phyloP scores from a whole-genome alignment of 2,888 invertebrate genomes.

The Morpho achilles region DNA sequence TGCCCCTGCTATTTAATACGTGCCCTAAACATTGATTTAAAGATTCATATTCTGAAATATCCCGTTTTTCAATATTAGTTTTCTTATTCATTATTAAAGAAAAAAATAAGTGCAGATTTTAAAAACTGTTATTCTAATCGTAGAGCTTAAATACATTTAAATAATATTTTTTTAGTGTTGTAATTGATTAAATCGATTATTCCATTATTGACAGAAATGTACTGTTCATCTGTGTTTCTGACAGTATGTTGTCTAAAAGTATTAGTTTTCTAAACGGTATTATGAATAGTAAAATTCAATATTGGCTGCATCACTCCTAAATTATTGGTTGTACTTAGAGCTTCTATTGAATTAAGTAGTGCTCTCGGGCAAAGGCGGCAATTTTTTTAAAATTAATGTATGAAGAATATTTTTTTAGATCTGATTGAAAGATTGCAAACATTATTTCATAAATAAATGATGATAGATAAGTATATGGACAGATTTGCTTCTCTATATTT shows the following conservation, averaged over 20 bases:
- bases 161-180: too few species aligned
- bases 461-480: slow-evolving; percentile 13
- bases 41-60: slow-evolving; percentile 6
- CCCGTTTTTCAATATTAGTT: slow-evolving; percentile 2
- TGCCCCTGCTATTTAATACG: slow-evolving; percentile 7
- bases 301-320: slow-evolving; percentile 7
- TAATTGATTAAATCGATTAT: too few species aligned
- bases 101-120: too few species aligned
- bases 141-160: too few species aligned
- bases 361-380: slow-evolving; percentile 33
- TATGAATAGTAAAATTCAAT: slow-evolving; percentile 3
- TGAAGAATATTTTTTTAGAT: slow-evolving; percentile 51
- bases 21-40: not conserved
- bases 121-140: too few species aligned
- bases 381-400: slow-evolving; percentile 37
- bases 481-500: slow-evolving; percentile 13
- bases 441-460: slow-evolving; percentile 24
- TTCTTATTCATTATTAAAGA: not conserved
- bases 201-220: too few species aligned
- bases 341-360: slow-evolving; percentile 35
- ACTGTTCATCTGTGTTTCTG: too few species aligned
- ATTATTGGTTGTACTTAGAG: slow-evolving; percentile 43
- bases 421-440: slow-evolving; percentile 66
- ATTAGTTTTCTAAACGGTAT: not conserved
- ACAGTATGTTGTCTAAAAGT: too few species aligned